Evolutionary conservation across 2,888 invertebrate species (phyloP).

Genomic region (Conus canariensis): DNA sequence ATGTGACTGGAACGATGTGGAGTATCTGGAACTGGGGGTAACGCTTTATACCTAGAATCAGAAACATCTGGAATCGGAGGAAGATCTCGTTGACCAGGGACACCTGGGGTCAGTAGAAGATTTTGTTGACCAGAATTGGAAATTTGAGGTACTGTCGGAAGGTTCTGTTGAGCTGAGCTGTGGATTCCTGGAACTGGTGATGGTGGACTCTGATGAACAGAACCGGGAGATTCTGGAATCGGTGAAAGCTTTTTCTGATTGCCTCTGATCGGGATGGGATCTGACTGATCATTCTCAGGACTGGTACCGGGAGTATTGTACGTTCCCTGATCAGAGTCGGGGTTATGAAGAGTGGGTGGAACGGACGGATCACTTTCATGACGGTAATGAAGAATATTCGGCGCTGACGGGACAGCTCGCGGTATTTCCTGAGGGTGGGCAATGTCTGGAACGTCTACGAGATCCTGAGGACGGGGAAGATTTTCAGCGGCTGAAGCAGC

Average conservation of each 20-base stretch:
- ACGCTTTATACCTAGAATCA: not conserved
- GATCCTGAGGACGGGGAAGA: not conserved
- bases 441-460: not conserved
- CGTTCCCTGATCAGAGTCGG: no score
- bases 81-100: not conserved
- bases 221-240: not conserved
- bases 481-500: no score
- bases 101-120: not conserved
- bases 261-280: no score
- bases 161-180: not conserved
- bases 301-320: no score
- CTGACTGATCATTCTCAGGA: no score
- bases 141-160: no score
- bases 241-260: not conserved
- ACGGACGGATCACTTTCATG: no score
- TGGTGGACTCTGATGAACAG: not conserved
- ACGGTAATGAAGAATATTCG: no score
- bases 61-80: no score
- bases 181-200: not conserved
- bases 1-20: not conserved
- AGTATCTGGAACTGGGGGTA: not conserved
- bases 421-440: not conserved
- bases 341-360: no score
- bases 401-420: no score
- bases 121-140: not conserved